Percentiles rank a stretch among this genome's conserved stretches.
Conservation (phyloP, 2,113 vertebrate genomes). For the Pedionomus torquatus region DNA sequence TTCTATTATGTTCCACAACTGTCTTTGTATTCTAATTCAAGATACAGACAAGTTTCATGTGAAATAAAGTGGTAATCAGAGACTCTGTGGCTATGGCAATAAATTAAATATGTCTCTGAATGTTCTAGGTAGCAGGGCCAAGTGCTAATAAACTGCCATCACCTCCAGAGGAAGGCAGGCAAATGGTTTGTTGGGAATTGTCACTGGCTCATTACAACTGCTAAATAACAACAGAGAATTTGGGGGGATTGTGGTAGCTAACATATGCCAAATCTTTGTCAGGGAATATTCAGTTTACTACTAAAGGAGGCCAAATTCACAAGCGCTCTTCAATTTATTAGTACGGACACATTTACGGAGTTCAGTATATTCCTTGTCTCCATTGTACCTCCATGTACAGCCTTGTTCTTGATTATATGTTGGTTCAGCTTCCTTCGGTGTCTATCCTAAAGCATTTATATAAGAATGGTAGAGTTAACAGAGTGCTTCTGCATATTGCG, state of each 20-base stretch:
- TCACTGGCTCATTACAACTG: neutral
- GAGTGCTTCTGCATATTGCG: neutral
- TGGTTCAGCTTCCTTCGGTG: neutral
- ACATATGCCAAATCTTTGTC: neutral
- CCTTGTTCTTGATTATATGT: neutral
- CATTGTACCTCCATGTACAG: neutral
- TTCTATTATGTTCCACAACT: neutral
- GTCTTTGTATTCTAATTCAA: neutral
- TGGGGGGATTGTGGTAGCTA: neutral
- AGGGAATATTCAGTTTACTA: neutral
- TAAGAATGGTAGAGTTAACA: neutral
- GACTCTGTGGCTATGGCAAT: neutral
- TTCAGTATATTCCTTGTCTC: neutral
- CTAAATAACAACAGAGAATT: neutral
- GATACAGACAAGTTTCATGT: neutral
- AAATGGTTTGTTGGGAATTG: neutral
- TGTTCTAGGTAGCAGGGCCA: neutral
- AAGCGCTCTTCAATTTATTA: neutral
- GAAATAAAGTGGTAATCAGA: neutral
- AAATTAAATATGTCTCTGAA: neutral
- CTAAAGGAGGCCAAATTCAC: neutral
- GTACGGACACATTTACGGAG: neutral
- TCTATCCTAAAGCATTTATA: neutral
- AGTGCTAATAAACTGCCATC: neutral
- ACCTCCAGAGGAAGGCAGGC: neutral